Conservation (phyloP, 1,140 invertebrate genomes). For the Papilio aristodemus region DNA sequence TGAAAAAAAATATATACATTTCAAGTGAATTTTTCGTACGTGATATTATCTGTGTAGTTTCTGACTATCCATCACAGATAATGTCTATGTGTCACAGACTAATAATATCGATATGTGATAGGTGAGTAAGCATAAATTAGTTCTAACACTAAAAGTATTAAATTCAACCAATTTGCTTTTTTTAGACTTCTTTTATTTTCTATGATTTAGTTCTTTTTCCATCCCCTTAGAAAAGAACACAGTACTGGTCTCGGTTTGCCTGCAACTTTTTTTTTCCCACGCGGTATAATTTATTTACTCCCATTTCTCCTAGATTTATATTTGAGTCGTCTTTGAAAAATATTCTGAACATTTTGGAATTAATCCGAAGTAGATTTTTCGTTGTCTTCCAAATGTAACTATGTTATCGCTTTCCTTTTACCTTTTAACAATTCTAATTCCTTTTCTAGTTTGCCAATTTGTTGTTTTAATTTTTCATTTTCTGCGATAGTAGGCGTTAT, state of each 20-base stretch:
- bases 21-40: no score
- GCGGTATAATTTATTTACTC: slow-evolving; percentile 40
- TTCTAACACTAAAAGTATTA: no score
- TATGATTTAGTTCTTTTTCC: slow-evolving; percentile 40
- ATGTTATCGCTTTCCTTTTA: slow-evolving; percentile 34
- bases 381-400: slow-evolving; percentile 34
- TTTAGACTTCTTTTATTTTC: slow-evolving; percentile 35
- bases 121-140: no score
- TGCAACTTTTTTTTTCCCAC: slow-evolving; percentile 35
- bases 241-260: slow-evolving; percentile 38
- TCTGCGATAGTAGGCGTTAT: slow-evolving; percentile 38
- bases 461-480: slow-evolving; percentile 41
- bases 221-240: slow-evolving; percentile 35
- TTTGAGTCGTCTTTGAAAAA: slow-evolving; percentile 35
- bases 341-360: slow-evolving; percentile 31
- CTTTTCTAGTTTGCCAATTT: slow-evolving; percentile 39
- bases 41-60: no score
- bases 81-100: no score
- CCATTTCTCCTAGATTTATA: slow-evolving; percentile 36
- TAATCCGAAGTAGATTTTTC: slow-evolving; percentile 36
- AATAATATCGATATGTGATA: no score
- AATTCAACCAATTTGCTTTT: not conserved
- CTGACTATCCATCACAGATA: no score
- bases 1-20: no score
- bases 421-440: slow-evolving; percentile 39